A percentile compares a stretch with the other conserved stretches of the same genome.
phyloP scores from a whole-genome alignment of 2,888 invertebrate genomes.

The Drosophila diplacantha region DNA sequence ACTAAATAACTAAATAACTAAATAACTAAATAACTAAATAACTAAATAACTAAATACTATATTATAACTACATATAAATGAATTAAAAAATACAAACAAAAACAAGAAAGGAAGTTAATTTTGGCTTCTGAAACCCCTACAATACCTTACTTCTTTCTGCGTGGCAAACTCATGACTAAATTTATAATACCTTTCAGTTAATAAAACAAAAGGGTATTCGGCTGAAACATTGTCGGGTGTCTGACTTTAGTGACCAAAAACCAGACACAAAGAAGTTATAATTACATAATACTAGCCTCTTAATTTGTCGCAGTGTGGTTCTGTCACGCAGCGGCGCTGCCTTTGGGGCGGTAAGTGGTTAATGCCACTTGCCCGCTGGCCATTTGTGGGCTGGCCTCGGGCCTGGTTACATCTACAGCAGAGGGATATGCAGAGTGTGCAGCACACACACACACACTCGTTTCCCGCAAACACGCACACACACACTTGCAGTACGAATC shows the following conservation, averaged over 20 bases:
- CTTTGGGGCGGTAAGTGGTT: conserved; percentile 65
- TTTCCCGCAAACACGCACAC: conserved; percentile 13
- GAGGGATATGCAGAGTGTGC: conserved; percentile 26
- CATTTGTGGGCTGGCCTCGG: conserved; percentile 50
- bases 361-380: conserved; percentile 67
- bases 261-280: not conserved
- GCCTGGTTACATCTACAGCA: conserved; percentile 28
- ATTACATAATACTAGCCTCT: not conserved
- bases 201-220: too few relatives aligned
- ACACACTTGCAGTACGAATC: conserved; percentile 31
- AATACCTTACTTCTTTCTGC: too few relatives aligned
- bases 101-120: not conserved
- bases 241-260: not conserved
- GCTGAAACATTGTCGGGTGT: too few relatives aligned
- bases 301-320: conserved; percentile 4
- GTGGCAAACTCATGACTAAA: too few relatives aligned
- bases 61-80: too few relatives aligned
- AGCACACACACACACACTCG: conserved; percentile 5
- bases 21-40: too few relatives aligned
- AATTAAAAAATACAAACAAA: not conserved
- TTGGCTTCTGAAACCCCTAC: too few relatives aligned
- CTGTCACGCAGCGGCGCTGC: conserved; percentile 53
- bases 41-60: too few relatives aligned
- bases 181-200: too few relatives aligned
- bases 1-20: too few relatives aligned